Percentiles rank a stretch among this genome's conserved stretches.
phyloP scores from a whole-genome alignment of 2,797 vertebrate genomes.

The Spinus pinus region DNA sequence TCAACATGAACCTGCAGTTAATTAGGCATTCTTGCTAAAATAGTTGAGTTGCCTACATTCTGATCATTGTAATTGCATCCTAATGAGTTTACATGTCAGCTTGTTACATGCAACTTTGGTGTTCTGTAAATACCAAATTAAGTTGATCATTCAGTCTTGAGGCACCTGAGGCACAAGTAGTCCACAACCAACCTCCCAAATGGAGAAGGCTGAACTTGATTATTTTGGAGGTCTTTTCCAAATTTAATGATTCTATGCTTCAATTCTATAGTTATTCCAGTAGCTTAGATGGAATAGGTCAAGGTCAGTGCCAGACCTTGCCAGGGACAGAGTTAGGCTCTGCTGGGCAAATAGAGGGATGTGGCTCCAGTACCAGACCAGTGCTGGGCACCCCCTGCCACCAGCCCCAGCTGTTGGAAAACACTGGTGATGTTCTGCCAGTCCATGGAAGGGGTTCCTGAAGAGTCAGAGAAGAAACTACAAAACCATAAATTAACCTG shows the following conservation, averaged over 20 bases:
- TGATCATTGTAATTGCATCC: constrained; percentile 29
- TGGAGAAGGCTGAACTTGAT: neutral
- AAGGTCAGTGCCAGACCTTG: neutral
- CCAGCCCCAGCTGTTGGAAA: neutral
- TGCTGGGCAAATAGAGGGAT: neutral
- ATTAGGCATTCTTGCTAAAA: constrained; percentile 46
- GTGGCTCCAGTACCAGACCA: neutral
- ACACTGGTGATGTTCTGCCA: neutral
- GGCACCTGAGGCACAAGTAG: neutral
- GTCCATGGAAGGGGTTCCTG: neutral
- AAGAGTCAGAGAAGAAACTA: neutral
- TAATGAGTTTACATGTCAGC: constrained; percentile 50
- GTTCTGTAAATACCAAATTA: constrained; percentile 44
- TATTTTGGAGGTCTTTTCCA: neutral
- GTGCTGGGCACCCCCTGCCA: neutral
- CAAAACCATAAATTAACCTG: neutral
- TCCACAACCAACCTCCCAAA: neutral
- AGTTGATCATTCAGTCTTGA: neutral
- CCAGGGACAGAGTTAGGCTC: neutral
- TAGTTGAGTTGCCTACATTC: constrained; percentile 38
- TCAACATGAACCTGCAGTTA: constrained; percentile 47
- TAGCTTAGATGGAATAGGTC: neutral
- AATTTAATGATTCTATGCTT: neutral
- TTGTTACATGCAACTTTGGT: neutral
- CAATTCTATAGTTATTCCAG: neutral